Conservation (phyloP, 2,888 invertebrate genomes). For the Drosophila atroscutellata region DNA sequence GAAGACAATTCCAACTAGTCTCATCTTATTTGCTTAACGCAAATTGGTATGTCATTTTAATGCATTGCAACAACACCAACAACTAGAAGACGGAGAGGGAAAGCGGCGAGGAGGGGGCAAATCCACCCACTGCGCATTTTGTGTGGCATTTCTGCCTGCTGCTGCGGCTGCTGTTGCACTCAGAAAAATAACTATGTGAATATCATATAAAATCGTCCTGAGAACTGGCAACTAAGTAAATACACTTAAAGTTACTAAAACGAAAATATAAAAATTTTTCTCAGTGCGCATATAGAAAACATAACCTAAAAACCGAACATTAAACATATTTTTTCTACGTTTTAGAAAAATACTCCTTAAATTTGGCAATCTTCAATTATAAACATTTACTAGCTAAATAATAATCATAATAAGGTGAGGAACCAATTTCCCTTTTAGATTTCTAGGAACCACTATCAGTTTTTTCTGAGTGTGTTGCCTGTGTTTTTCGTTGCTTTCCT, state of each 20-base stretch:
- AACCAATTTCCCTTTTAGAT: too few relatives aligned
- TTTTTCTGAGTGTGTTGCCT: background rate
- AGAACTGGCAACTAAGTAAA: background rate
- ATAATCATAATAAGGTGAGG: background rate
- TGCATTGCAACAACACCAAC: constrained; percentile 69
- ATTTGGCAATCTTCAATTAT: background rate
- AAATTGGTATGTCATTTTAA: constrained; percentile 80
- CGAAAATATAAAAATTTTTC: background rate
- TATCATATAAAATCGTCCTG: background rate
- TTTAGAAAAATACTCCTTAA: too few relatives aligned
- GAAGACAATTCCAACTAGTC: constrained; percentile 54
- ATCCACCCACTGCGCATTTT: constrained; percentile 29
- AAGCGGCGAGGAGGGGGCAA: background rate
- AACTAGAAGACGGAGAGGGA: background rate
- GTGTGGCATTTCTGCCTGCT: constrained; percentile 30
- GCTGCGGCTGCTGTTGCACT: constrained; percentile 1
- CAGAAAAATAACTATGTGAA: background rate
- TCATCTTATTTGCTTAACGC: constrained; percentile 78
- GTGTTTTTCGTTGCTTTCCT: background rate
- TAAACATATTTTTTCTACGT: too few relatives aligned
- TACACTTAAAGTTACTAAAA: too few relatives aligned
- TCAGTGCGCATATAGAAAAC: background rate
- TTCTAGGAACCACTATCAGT: fast-evolving
- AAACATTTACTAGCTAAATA: background rate
- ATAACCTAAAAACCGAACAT: too few relatives aligned